Evolutionary conservation across 1,140 invertebrate species (phyloP), one percentile per base, ranked within the genome.

Genomic region (Luehdorfia chinensis): DNA sequence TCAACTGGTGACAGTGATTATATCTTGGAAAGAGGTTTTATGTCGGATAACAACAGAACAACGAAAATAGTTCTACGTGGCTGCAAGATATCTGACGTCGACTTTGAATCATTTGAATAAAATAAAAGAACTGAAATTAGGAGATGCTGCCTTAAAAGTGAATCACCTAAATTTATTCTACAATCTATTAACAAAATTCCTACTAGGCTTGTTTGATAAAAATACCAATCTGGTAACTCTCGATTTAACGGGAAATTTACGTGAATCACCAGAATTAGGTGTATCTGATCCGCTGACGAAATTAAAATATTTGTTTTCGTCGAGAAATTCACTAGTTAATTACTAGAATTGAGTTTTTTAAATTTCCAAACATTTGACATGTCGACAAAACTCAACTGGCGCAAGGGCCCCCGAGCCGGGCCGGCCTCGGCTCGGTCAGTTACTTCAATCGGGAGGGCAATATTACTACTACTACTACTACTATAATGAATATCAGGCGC

Each of bases 31-130:
- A 52, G 51, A 41, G 72, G 70, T 4, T 28, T 75, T 0, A 60
- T 78, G 7, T 76, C 75, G 0, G 68, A 75, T 11, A 70, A 69
- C 30, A 66, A 68, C 27, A 37, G 19, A 32, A 70, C 66, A 8
- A 57, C 31, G 16, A 55, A 41, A 14, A 34, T 78, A 2, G 58
- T 21, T 15, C 58, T 84, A 2, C 55, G 51, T 30, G 51, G 21
- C 0, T 84, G 80, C 28, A 64, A 55, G 27, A 69, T 84, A 50
- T 59, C 50, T 3, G 52, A 59, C 1, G 27, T 84, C 1, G 61
- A 73, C 9, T 55, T 44, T 9, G 62, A 74, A 39, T 55, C 77
- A 1, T 81, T 84, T 28, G 27, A 84, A 84, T 45, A 65, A 62
- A 16, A 66, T 84, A 14, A 43, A 37, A 11, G 43, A 15, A 19